A percentile compares a stretch with the other conserved stretches of the same genome.
Evolutionary conservation across 2,113 vertebrate species (phyloP).

Genomic region (Lepidothrix coronata): DNA sequence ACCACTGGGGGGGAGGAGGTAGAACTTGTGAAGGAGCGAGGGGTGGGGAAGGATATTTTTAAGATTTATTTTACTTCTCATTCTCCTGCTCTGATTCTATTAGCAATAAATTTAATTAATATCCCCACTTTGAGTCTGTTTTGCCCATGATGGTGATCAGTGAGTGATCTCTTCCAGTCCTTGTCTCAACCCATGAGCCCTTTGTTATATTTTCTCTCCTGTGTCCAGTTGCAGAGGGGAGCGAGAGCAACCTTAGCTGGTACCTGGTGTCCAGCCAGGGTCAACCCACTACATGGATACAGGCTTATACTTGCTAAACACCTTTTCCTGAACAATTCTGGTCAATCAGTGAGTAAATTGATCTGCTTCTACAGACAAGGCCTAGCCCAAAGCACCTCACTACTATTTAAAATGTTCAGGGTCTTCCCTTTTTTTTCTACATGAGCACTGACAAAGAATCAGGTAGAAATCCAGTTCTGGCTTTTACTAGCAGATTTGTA

Average conservation of each 20-base stretch:
- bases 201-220: not conserved
- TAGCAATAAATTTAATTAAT: not conserved
- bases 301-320: not conserved
- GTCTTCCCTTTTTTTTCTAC: not conserved
- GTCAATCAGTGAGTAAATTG: not conserved
- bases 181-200: too few relatives aligned
- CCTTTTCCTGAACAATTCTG: not conserved
- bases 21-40: not conserved
- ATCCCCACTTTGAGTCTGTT: not conserved
- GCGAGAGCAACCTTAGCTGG: not conserved
- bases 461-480: not conserved
- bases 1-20: not conserved
- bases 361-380: not conserved
- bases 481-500: not conserved
- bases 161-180: not conserved
- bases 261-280: not conserved
- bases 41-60: not conserved
- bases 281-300: not conserved
- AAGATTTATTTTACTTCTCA: not conserved
- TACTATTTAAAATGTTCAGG: not conserved
- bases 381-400: rapidly evolving
- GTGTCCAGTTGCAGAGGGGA: not conserved
- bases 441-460: not conserved
- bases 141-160: not conserved
- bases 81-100: not conserved